These are phyloP conservation scores for Conus ventricosus DNA, from an alignment of 1,140 invertebrate species.

Conservation along the genomic window DNA sequence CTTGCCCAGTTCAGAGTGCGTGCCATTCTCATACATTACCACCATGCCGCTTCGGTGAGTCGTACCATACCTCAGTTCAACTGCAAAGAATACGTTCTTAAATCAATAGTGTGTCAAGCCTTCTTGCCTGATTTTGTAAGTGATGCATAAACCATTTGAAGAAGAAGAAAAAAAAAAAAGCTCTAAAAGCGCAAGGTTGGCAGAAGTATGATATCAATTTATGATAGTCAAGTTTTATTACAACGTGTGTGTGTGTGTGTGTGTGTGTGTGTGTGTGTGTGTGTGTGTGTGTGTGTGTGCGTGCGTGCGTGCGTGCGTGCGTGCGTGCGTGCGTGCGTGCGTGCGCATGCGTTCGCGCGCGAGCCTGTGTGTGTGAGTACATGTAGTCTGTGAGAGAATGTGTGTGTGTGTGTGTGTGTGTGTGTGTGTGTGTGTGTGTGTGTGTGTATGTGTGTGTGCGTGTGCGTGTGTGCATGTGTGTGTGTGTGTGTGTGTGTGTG, in stretches of 20 bases:
- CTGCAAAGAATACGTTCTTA: not conserved
- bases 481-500: no score
- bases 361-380: not conserved
- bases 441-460: not conserved
- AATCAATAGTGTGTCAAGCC: no score
- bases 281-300: no score
- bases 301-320: no score
- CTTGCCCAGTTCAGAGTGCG: slow-evolving; percentile 41
- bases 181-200: no score
- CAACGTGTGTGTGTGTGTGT: no score
- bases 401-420: not conserved
- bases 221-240: no score
- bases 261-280: no score
- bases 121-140: no score
- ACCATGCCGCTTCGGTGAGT: slow-evolving; percentile 22
- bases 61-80: not conserved
- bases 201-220: no score
- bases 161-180: no score
- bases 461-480: not conserved
- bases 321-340: not conserved
- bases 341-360: not conserved
- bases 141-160: no score
- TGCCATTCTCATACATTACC: slow-evolving; percentile 13
- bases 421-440: slow-evolving; percentile 14
- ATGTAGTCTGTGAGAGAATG: not conserved